A percentile compares a stretch with the other conserved stretches of the same genome.
Evolutionary conservation across 92 coral and sea anemone species (phyloP).

Genomic region (Hydrozoanthus gracilis): DNA sequence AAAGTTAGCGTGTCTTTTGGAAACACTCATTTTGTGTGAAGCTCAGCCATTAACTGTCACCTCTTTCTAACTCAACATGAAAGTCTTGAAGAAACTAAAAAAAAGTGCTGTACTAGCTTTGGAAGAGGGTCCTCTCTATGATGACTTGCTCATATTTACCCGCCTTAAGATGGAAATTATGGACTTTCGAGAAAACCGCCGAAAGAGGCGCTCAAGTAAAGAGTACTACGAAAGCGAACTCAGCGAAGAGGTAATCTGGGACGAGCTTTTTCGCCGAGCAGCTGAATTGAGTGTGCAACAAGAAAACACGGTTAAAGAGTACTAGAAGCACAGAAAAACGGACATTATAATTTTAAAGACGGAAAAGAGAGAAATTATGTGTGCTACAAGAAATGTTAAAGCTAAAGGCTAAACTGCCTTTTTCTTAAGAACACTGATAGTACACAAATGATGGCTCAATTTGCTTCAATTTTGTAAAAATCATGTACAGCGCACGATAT

Average conservation of each 20-base stretch:
- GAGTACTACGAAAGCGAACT: neutral
- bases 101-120: neutral
- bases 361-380: neutral
- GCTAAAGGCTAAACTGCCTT: no score
- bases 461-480: no score
- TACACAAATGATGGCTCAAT: no score
- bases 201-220: neutral
- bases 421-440: no score
- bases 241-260: slow-evolving; percentile 25
- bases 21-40: neutral
- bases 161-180: slow-evolving; percentile 22
- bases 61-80: neutral
- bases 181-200: slow-evolving; percentile 23
- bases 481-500: no score
- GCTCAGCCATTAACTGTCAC: neutral
- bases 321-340: neutral
- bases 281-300: slow-evolving; percentile 10
- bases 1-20: neutral
- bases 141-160: slow-evolving; percentile 32
- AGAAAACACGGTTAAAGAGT: neutral
- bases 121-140: slow-evolving; percentile 3
- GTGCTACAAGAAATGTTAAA: neutral
- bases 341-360: neutral
- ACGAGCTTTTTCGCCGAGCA: slow-evolving; percentile 38
- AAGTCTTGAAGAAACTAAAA: slow-evolving; percentile 28